These are phyloP conservation scores for Irena cyanogastra DNA, from an alignment of 2,113 vertebrate genomes.

Conservation along the genomic window DNA sequence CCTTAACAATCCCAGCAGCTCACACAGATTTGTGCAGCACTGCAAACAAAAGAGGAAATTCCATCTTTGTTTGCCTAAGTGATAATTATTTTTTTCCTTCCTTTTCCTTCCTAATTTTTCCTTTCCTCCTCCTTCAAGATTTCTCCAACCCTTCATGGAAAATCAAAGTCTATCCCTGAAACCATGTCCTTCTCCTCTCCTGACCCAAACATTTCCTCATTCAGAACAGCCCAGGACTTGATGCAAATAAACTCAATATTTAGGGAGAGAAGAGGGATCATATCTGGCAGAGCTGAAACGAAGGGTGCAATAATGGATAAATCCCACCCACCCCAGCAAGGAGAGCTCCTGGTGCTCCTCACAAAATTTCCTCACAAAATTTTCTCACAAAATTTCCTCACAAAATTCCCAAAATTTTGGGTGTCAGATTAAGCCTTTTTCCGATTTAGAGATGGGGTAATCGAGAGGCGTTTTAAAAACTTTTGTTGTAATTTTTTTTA, in stretches of 20 bases:
- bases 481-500: too few relatives aligned
- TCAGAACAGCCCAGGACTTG: not conserved
- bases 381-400: too few relatives aligned
- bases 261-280: not conserved
- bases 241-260: rapidly evolving
- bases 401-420: too few relatives aligned
- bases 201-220: not conserved
- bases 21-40: not conserved
- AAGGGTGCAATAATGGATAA: rapidly evolving
- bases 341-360: not conserved
- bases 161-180: not conserved
- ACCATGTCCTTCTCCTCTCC: not conserved
- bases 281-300: not conserved
- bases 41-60: not conserved
- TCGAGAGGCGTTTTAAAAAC: too few relatives aligned
- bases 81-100: not conserved
- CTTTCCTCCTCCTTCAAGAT: not conserved
- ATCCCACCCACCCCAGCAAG: not conserved
- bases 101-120: too few relatives aligned
- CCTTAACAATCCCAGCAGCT: not conserved
- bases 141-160: not conserved
- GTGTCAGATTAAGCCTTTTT: too few relatives aligned
- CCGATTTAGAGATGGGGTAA: too few relatives aligned
- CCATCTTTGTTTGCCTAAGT: not conserved
- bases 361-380: too few relatives aligned